Base-by-base conservation (phyloP, 2,797 vertebrate genomes). In the Poeciliopsis infans region DNA sequence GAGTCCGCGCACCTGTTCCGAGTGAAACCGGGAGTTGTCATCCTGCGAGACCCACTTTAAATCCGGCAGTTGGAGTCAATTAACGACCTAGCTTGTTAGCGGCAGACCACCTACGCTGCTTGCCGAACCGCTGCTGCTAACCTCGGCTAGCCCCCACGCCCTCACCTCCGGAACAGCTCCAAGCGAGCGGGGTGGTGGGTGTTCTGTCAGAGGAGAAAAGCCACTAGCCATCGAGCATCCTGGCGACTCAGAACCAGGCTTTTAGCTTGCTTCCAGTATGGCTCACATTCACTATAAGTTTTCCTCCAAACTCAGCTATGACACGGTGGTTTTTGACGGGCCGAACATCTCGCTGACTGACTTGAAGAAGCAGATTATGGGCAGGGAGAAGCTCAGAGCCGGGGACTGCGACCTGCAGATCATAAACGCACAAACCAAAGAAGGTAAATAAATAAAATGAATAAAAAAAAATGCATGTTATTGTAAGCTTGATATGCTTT, bases 261-360 rank as follows among this genome's bases (percentile, higher is more conserved):
- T 69, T 45, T 72, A 0, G 10, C 7, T 41, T 36, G 16, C 23
- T 13, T n/a, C 33, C 85, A 92, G 4, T 83, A 99, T 99, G 98
- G 96, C 97, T 93, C 98, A 97, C 92, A 95, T 99, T 76, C 98
- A 99, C 87, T 99, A 99, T 90, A 99, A 99, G 94, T 99, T 99
- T 93, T 99, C 97, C 70, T 98, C 98, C 57, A 99, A 97, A 94
- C 98, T 98, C 80, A 97, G 97, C 95, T 98, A 98, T 94, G 97
- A 98, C 90, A 99, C 97, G 83, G 97, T 98, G 95, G 96, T 98
- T 83, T 98, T 99, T 85, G 96, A 98, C 93, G 97, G 97, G 79
- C 96, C 97, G 61, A 96, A 97, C 94, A 97, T 98, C 96, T 97
- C 97, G 86, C 96, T 99, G 90, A 93, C 91, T 89, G 98, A 99